Evolutionary conservation across 1,140 invertebrate genomes (phyloP).

Genomic region (Leptonema lineaticorne): DNA sequence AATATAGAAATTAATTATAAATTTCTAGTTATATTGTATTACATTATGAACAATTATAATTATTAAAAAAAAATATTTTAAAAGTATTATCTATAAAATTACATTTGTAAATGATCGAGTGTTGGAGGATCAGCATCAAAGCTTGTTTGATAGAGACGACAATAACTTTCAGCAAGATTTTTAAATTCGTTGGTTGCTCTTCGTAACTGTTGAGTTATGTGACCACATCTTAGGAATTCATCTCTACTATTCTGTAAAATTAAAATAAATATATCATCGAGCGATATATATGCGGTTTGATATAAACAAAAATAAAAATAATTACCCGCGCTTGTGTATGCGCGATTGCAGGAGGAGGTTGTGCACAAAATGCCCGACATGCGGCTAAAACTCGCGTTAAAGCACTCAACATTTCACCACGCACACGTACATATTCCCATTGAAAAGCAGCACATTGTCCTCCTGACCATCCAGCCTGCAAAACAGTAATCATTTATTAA

Average conservation of each 20-base stretch:
- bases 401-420: conserved; percentile 76
- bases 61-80: conserved; percentile 43
- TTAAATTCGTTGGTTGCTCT: conserved; percentile 77
- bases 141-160: conserved; percentile 83
- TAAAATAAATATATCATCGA: not conserved
- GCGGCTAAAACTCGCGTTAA: conserved; percentile 74
- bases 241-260: conserved; percentile 57
- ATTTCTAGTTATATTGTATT: not conserved
- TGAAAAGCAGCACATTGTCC: conserved; percentile 64
- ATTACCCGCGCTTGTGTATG: conserved; percentile 65
- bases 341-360: conserved; percentile 90
- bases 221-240: conserved; percentile 79
- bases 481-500: not conserved
- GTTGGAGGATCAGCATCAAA: conserved; percentile 91
- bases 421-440: conserved; percentile 72
- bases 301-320: not conserved
- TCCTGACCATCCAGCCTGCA: conserved; percentile 58
- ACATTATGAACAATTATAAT: conserved; percentile 12
- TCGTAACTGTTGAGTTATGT: conserved; percentile 77
- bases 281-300: not conserved
- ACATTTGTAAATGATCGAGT: conserved; percentile 75
- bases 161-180: conserved; percentile 74
- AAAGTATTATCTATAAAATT: too few relatives aligned
- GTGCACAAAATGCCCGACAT: conserved; percentile 81
- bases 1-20: conserved; percentile 34